Evolutionary conservation across 2,113 vertebrate genomes (phyloP).

Genomic region (Murina feae): DNA sequence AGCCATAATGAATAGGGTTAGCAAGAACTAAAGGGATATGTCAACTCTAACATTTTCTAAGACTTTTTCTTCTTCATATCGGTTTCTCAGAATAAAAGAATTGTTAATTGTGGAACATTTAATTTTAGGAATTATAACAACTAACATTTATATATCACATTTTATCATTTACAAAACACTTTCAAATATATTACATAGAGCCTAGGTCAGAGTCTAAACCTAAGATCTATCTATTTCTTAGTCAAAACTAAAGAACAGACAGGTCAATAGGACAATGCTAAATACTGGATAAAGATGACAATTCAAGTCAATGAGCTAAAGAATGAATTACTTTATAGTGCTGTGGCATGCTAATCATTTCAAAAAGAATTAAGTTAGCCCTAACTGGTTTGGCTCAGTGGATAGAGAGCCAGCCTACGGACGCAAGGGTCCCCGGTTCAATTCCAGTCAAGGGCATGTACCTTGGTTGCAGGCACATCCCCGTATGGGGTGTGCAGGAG

Average conservation of each 20-base stretch:
- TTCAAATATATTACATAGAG: background rate
- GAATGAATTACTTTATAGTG: background rate
- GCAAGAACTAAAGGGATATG: background rate
- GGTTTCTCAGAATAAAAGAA: background rate
- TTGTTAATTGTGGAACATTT: background rate
- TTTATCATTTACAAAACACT: slow-evolving; percentile 1
- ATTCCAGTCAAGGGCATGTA: no score
- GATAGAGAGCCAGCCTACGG: no score
- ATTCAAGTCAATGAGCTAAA: background rate
- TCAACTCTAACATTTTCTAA: background rate
- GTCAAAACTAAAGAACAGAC: background rate
- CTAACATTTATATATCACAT: background rate
- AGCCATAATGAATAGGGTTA: background rate
- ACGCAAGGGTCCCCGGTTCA: no score
- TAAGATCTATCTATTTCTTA: background rate
- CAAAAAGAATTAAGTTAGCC: background rate
- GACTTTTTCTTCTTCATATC: background rate
- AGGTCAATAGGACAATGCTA: background rate
- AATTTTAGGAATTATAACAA: background rate
- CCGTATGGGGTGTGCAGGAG: no score
- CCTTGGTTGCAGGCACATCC: no score
- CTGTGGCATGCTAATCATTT: background rate
- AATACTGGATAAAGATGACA: background rate
- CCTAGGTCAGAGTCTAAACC: background rate
- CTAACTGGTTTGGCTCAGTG: no score